Evolutionary conservation across 2,113 vertebrate species (phyloP).

Genomic region (Pluvianellus socialis): DNA sequence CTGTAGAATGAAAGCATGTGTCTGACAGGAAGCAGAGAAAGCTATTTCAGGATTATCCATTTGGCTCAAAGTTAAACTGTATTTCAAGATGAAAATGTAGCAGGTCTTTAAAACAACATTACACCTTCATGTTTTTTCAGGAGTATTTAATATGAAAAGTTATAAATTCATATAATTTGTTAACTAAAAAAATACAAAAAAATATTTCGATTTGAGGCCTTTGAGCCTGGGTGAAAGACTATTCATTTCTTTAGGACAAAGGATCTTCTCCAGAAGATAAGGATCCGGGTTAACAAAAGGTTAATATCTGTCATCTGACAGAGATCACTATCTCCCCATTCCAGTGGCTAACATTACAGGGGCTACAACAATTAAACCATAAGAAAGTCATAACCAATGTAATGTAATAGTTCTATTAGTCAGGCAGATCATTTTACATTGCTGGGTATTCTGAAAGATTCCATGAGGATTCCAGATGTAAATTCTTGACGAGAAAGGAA

Average conservation of each 20-base stretch:
- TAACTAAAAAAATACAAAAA: neutral
- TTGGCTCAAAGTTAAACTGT: constrained; percentile 21
- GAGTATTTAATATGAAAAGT: neutral
- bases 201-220: neutral
- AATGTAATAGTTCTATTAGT: constrained; percentile 32
- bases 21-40: constrained; percentile 33
- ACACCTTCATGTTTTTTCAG: neutral
- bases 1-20: constrained; percentile 24
- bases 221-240: neutral
- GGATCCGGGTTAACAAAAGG: neutral
- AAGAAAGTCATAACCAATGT: constrained; percentile 19
- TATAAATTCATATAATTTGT: neutral
- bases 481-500: constrained; percentile 37
- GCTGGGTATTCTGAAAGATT: constrained; percentile 5
- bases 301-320: constrained; percentile 23
- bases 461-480: constrained; percentile 63
- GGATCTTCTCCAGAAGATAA: neutral
- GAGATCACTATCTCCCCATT: constrained; percentile 12
- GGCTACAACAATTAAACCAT: constrained; percentile 33
- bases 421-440: constrained; percentile 39
- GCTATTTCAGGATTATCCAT: constrained; percentile 42
- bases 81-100: constrained; percentile 24
- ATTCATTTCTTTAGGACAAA: neutral
- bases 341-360: neutral
- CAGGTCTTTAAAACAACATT: neutral